phyloP scores from a whole-genome alignment of 92 coral and sea anemone genomes.

The Zoanthus solanderi region DNA sequence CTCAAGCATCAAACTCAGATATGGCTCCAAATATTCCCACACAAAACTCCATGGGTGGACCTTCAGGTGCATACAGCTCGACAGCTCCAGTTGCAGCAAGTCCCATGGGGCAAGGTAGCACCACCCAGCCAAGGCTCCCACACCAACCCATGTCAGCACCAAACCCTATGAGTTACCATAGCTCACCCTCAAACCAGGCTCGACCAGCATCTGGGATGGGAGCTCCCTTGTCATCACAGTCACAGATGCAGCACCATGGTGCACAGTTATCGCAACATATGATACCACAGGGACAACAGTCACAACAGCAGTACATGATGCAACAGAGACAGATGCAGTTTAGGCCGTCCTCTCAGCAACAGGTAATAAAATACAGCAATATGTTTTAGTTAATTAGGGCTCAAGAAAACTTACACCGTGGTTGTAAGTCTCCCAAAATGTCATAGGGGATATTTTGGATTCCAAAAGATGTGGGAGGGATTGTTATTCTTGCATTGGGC shows the following conservation, averaged over 20 bases:
- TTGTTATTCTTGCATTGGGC: too few species aligned
- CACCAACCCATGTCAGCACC: conserved; percentile 81
- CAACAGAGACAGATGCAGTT: conserved; percentile 92
- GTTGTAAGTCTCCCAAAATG: too few species aligned
- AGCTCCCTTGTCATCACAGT: conserved; percentile 71
- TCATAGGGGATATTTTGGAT: too few species aligned
- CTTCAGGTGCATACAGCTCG: conserved; percentile 51
- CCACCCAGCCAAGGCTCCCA: conserved; percentile 85
- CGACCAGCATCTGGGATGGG: conserved; percentile 70
- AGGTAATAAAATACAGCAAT: conserved; percentile 58
- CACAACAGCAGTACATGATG: conserved; percentile 89
- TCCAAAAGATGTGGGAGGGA: too few species aligned
- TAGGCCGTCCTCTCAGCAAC: conserved; percentile 80
- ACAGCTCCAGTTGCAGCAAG: conserved; percentile 64
- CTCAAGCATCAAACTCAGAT: conserved; percentile 61
- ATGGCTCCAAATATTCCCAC: conserved; percentile 54
- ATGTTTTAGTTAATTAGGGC: too few species aligned
- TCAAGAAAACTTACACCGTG: too few species aligned
- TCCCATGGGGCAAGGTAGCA: conserved; percentile 69
- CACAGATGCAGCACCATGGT: conserved; percentile 76
- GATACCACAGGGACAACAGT: conserved; percentile 85
- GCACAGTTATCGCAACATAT: conserved; percentile 84
- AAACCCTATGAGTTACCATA: conserved; percentile 69
- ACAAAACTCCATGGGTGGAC: conserved; percentile 65
- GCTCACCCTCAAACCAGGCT: conserved; percentile 71